Percentiles rank a stretch among this genome's conserved stretches.
phyloP scores from a whole-genome alignment of 2,888 invertebrate genomes.

The Julus scandinavius region DNA sequence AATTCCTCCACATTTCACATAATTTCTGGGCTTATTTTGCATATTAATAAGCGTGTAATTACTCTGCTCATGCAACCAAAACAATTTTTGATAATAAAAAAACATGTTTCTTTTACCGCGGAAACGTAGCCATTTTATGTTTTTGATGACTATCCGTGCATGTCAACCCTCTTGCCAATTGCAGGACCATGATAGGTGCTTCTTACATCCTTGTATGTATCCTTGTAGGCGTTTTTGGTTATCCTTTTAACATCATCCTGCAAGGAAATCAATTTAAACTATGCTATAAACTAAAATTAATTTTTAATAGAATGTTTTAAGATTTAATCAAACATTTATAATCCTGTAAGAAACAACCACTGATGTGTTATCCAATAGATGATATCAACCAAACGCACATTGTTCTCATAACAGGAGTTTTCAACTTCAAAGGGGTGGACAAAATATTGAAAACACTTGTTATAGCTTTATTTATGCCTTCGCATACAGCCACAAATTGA shows the following conservation, averaged over 20 bases:
- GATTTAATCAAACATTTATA: too few relatives aligned
- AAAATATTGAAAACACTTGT: too few relatives aligned
- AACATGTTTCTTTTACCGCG: background rate
- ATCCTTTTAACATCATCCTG: background rate
- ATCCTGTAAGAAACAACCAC: too few relatives aligned
- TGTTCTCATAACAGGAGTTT: too few relatives aligned
- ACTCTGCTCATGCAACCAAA: background rate
- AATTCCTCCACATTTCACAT: background rate
- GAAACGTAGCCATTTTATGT: background rate
- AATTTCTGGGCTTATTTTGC: background rate
- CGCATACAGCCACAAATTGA: too few relatives aligned
- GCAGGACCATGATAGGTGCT: background rate
- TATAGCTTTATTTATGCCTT: too few relatives aligned
- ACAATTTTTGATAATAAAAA: background rate
- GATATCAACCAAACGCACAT: too few relatives aligned
- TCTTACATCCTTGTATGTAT: background rate
- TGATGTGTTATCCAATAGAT: too few relatives aligned
- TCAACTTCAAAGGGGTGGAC: too few relatives aligned
- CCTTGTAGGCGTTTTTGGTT: too few relatives aligned
- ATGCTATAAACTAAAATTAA: background rate
- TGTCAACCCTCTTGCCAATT: background rate
- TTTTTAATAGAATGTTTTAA: too few relatives aligned
- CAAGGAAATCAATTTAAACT: background rate
- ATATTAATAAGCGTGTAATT: slow-evolving; percentile 26
- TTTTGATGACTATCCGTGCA: background rate